These are phyloP conservation scores for Hipposideros armiger DNA, from an alignment of 2,113 vertebrate species.

Conservation along the genomic window DNA sequence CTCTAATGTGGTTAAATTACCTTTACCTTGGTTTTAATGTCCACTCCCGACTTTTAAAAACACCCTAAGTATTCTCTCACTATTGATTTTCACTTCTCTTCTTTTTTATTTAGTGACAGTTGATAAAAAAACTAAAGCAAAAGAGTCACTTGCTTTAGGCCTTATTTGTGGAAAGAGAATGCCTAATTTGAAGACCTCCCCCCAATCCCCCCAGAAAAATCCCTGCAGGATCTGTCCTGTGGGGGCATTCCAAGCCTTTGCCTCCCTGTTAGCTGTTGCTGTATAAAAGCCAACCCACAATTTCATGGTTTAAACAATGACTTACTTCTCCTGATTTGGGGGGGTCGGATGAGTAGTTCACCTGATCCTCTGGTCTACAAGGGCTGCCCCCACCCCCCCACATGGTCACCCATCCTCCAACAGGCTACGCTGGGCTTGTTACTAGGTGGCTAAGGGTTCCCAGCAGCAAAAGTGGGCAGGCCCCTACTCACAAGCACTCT, in stretches of 20 bases:
- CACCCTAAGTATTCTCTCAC: not conserved
- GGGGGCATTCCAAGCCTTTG: not conserved
- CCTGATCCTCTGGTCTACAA: too few relatives aligned
- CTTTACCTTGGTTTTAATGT: not conserved
- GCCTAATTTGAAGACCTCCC: not conserved
- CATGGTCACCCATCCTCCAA: not conserved
- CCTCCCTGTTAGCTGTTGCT: too few relatives aligned
- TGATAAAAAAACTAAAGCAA: not conserved
- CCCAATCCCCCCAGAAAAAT: not conserved
- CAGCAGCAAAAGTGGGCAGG: not conserved
- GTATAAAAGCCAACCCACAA: not conserved
- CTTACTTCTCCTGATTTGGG: not conserved
- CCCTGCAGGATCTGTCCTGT: rapidly evolving
- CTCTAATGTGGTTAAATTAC: not conserved
- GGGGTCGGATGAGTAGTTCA: not conserved
- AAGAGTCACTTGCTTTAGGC: not conserved
- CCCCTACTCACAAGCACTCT: not conserved
- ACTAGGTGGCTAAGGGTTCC: too few relatives aligned
- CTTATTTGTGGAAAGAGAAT: not conserved
- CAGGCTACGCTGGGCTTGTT: not conserved
- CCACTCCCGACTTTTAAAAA: not conserved
- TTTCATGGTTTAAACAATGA: not conserved
- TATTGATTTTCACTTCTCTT: not conserved
- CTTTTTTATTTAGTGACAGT: not conserved
- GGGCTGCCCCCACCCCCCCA: too few relatives aligned